Conservation (phyloP, 2,888 invertebrate genomes). For the Agapostemon virescens region DNA sequence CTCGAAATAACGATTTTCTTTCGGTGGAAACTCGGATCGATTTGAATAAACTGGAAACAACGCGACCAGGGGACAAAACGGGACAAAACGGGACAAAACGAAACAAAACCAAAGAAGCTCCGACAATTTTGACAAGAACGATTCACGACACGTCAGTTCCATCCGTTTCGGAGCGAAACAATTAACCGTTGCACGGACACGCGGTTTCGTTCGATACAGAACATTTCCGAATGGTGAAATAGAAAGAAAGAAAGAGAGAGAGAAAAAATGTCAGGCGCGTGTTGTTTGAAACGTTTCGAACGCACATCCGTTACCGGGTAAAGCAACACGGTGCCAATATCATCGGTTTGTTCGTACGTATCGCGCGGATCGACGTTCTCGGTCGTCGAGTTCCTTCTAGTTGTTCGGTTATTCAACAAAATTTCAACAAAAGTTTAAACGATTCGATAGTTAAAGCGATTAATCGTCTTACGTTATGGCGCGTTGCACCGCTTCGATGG, state of each 20-base stretch:
- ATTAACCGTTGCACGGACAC: constrained; percentile 13
- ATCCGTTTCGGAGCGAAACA: constrained; percentile 8
- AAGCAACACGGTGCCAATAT: constrained; percentile 1
- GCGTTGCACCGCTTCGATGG: neutral
- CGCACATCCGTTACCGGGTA: neutral
- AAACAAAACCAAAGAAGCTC: neutral
- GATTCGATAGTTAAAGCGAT: neutral
- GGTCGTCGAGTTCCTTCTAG: neutral
- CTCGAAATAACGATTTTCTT: neutral
- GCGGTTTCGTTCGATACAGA: constrained; percentile 15
- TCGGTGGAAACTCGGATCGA: neutral
- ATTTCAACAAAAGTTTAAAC: no score
- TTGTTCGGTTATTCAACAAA: no score
- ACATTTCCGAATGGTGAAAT: neutral
- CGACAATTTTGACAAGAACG: constrained; percentile 14
- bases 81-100: neutral
- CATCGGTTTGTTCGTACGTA: neutral
- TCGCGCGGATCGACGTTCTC: neutral
- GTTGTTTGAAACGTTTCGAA: neutral
- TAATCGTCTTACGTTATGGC: neutral
- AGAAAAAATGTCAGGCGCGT: neutral
- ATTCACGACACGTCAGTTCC: constrained; percentile 25
- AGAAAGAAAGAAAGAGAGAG: no score
- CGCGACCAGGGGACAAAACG: neutral
- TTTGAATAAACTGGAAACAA: neutral